Evolutionary conservation across 2,888 invertebrate genomes (phyloP), one percentile per base, ranked within the genome.

Genomic region (Dione juno): DNA sequence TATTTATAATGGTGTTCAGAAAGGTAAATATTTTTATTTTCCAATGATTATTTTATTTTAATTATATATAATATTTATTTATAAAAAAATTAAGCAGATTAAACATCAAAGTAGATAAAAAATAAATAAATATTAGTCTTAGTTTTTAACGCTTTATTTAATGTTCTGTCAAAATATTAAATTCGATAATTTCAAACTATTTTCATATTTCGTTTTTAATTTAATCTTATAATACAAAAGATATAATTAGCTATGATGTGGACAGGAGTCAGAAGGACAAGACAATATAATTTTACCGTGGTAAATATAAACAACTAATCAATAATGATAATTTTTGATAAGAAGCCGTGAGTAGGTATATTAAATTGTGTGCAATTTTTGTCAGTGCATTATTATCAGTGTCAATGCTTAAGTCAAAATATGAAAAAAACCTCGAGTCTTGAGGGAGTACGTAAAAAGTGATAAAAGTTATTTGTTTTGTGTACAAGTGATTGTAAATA

Each of bases 211-310:
- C 14, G 14, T 41, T 59, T 28, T 5, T 21, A 9, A 10, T 19
- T 16, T 50, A 63, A 37, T 19, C 7, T 40, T 50, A 64, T 50
- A 35, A 13, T 50, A 50, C 8, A 19, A 35, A 35, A 35, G 14
- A 14, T 50, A 63, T 13, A 50, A 53, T 14, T 65, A 52, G 28
- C 11, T 14, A 52, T 40, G 70, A 85, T 86, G 87, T 87, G 84
- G 83, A 79, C 85, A 13, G 82, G 83, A 70, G 83, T 86, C 3
- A 80, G 86, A 73, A 83, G 84, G 79, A 86, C 85, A 52, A 81
- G 85, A 75, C 88, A 90, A 76, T 92, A 89, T 75, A 83, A 86
- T 75, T 89, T 91, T 79, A 83, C 87, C 75, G 85, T 90, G 89
- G 92, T 91, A 85, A 77, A 71, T 75, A 80, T 70, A 74, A 76